Percentiles rank a stretch among this genome's conserved stretches.
Evolutionary conservation across 2,888 invertebrate species (phyloP).

Genomic region (Drosophila paramelanica): DNA sequence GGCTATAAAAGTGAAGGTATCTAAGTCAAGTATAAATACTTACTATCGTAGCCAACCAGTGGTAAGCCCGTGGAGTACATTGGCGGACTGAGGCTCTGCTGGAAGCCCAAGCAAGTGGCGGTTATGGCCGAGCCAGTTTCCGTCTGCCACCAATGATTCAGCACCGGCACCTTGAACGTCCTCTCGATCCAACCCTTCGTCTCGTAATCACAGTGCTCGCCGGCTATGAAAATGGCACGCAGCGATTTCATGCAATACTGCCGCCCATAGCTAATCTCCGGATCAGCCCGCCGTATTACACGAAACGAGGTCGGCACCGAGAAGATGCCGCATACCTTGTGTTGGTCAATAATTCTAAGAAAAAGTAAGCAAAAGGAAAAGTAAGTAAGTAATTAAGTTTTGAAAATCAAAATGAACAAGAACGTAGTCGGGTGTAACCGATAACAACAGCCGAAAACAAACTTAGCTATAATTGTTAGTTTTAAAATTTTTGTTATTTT

Average conservation of each 20-base stretch:
- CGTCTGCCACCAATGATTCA: conserved; percentile 99
- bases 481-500: too few relatives aligned
- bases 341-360: conserved; percentile 92
- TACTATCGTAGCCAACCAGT: conserved; percentile 94
- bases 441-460: too few relatives aligned
- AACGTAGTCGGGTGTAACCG: too few relatives aligned
- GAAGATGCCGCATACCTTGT: conserved; percentile 93
- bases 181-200: conserved; percentile 92
- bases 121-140: conserved; percentile 97
- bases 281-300: conserved; percentile 92
- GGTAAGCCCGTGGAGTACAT: conserved; percentile 93
- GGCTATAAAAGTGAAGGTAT: too few relatives aligned
- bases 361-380: conserved; percentile 30
- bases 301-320: conserved; percentile 96
- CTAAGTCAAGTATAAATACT: conserved; percentile 68
- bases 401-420: too few relatives aligned
- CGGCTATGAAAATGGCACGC: conserved; percentile 92
- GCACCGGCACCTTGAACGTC: conserved; percentile 90
- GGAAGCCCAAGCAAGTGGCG: conserved; percentile 92
- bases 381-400: too few relatives aligned
- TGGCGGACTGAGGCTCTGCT: conserved; percentile 89
- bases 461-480: too few relatives aligned
- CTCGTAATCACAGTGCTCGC: conserved; percentile 97
- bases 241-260: conserved; percentile 90
- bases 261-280: conserved; percentile 88